A percentile compares a stretch with the other conserved stretches of the same genome.
These are phyloP conservation scores for Lagria hirta DNA, from an alignment of 2,888 invertebrate genomes.

Conservation along the genomic window DNA sequence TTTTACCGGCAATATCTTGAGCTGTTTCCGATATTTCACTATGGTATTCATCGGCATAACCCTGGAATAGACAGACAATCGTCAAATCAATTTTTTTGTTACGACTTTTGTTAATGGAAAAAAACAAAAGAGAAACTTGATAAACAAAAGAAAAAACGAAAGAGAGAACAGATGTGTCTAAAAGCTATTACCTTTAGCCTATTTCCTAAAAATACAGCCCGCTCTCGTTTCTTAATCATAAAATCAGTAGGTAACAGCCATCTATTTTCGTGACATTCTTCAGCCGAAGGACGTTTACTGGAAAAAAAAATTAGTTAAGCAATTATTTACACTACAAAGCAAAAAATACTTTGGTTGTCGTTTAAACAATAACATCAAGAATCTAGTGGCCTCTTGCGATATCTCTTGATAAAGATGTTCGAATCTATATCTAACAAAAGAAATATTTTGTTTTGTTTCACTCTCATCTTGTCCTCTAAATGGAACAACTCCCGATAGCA, in stretches of 20 bases:
- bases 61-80: conserved; percentile 53
- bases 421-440: conserved; percentile 88
- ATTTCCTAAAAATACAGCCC: conserved; percentile 82
- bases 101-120: conserved; percentile 1
- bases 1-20: conserved; percentile 60
- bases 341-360: conserved; percentile 79
- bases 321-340: conserved; percentile 2
- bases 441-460: conserved; percentile 89
- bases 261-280: conserved; percentile 94
- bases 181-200: conserved; percentile 68
- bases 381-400: conserved; percentile 88
- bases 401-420: conserved; percentile 93
- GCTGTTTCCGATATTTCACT: conserved; percentile 66
- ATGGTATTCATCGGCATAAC: conserved; percentile 81
- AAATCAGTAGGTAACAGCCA: conserved; percentile 92
- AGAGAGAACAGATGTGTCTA: background rate
- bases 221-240: conserved; percentile 89
- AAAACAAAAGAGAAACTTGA: background rate
- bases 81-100: conserved; percentile 3
- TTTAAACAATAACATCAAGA: conserved; percentile 95
- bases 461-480: conserved; percentile 80
- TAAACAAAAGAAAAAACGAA: background rate
- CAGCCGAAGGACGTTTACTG: conserved; percentile 92
- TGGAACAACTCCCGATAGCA: conserved; percentile 91
- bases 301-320: conserved; percentile 40